Percentiles rank a stretch among this genome's conserved stretches.
These are phyloP conservation scores for Zapus hudsonius DNA, from an alignment of 2,113 vertebrate species.

Conservation along the genomic window DNA sequence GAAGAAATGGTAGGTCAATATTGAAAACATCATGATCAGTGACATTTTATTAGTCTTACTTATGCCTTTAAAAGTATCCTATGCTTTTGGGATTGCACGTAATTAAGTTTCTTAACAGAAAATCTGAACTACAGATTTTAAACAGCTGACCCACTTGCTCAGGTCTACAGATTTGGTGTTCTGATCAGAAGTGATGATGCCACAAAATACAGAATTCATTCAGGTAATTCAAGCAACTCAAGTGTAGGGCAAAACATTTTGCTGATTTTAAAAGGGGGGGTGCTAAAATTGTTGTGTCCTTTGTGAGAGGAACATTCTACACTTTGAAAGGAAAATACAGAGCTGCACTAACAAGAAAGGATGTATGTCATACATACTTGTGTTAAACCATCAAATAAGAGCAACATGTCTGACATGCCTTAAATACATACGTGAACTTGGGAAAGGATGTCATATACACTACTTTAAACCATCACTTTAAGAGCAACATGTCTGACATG, in stretches of 20 bases:
- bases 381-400: slow-evolving; percentile 66
- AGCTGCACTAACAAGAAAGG: slow-evolving; percentile 22
- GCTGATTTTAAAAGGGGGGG: not conserved
- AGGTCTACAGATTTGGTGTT: not conserved
- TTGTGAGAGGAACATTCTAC: slow-evolving; percentile 16
- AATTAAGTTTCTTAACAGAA: slow-evolving; percentile 12
- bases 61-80: not conserved
- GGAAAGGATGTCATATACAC: slow-evolving; percentile 45
- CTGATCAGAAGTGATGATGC: not conserved
- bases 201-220: slow-evolving; percentile 36
- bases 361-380: slow-evolving; percentile 40
- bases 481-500: slow-evolving; percentile 86
- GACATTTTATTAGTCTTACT: not conserved
- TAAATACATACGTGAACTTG: slow-evolving; percentile 56
- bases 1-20: slow-evolving; percentile 5
- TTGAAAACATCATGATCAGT: not conserved
- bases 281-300: not conserved
- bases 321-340: slow-evolving; percentile 26
- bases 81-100: slow-evolving; percentile 1
- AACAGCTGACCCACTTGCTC: not conserved
- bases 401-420: slow-evolving; percentile 87
- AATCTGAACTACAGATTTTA: slow-evolving; percentile 45
- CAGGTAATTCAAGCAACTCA: slow-evolving; percentile 50
- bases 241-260: not conserved
- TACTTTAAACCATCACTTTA: slow-evolving; percentile 58